Evolutionary conservation across 2,113 vertebrate species (phyloP), one percentile per base, ranked within the genome.

Genomic region (Sardina pilchardus): DNA sequence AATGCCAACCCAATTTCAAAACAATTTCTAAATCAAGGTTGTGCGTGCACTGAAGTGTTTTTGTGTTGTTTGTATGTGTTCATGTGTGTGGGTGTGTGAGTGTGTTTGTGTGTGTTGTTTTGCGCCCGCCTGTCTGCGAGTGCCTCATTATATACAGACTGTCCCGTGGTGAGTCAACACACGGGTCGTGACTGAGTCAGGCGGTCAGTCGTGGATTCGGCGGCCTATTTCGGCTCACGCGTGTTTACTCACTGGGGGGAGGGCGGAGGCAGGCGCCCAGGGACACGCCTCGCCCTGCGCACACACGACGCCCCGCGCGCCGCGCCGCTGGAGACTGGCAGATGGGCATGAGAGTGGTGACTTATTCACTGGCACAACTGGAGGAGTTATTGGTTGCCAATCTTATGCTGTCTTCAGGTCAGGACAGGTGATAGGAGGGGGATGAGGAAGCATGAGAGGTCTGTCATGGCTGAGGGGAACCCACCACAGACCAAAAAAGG

Each of bases 151-250:
- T 78, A 78, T 78, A 42, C 39, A 36, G 71, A 78, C 71, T 78
- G 34, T 78, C 71, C 71, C 2, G 34, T 78, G 14, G 90, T 94
- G 93, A 93, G 91, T 94, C 93, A 94, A 94, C 91, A 90, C 26
- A 85, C 86, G 59, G 81, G 86, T 89, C 90, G 90, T 90, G 86
- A 89, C 88, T 90, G 91, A 94, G 92, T 93, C 91, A 93, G 90
- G 4, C 56, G 19, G 56, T 59, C 63, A 71, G 48, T 24, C 19
- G 53, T 59, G 21, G 19, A 59, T 59, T 59, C 53, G 19, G 53
- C 21, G 4, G 2, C 71, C 71, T 78, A 78, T 78, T 78, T 78
- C 19, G 50, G 42, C 39, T 42, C 17, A 19, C 48, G 71, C 39
- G 30, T 78, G 43, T 48, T 2, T 84, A 63, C 86, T 47, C 84